phyloP scores from a whole-genome alignment of 92 coral and sea anemone species.

The Zoanthus sansibaricus region DNA sequence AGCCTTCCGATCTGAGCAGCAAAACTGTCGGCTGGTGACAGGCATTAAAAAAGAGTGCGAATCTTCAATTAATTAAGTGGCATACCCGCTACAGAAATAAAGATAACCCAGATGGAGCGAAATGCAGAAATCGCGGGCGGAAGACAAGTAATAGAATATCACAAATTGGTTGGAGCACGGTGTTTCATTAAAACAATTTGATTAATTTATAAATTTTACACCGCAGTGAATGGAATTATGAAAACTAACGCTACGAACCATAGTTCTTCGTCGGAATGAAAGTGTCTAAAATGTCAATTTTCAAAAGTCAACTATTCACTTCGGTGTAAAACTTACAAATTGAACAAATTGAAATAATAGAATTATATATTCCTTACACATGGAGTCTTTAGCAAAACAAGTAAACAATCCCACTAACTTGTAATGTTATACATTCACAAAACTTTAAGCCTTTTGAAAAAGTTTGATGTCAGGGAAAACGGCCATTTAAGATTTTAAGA shows the following conservation, averaged over 20 bases:
- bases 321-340: too few relatives aligned
- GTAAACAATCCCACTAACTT: too few relatives aligned
- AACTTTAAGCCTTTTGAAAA: not conserved
- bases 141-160: not conserved
- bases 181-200: not conserved
- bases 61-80: not conserved
- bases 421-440: too few relatives aligned
- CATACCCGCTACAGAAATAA: not conserved
- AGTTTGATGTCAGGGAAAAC: not conserved
- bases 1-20: constrained; percentile 3
- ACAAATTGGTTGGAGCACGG: too few relatives aligned
- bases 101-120: not conserved
- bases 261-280: too few relatives aligned
- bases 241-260: too few relatives aligned
- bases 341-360: too few relatives aligned
- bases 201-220: too few relatives aligned
- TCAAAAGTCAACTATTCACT: too few relatives aligned
- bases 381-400: not conserved
- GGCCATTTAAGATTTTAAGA: not conserved
- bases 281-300: too few relatives aligned
- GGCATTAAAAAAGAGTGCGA: not conserved
- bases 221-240: too few relatives aligned
- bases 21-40: not conserved
- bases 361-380: not conserved
- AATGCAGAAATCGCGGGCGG: not conserved